These are phyloP conservation scores for Gonioctena quinquepunctata DNA, from an alignment of 1,140 invertebrate species.

Conservation along the genomic window DNA sequence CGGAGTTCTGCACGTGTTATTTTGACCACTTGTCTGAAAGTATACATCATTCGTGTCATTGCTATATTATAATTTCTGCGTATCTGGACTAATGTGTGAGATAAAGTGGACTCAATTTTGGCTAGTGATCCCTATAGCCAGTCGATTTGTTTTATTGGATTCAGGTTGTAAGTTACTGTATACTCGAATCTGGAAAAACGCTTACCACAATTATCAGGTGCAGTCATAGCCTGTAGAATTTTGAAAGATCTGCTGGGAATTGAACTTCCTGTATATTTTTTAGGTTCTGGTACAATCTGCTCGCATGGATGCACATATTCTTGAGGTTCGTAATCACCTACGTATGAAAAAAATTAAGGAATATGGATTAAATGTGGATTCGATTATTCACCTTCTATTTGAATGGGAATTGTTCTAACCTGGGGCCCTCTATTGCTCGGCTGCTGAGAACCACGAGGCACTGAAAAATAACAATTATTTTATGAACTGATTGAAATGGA, in stretches of 20 bases:
- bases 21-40: no score
- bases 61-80: no score
- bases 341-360: slow-evolving; percentile 3
- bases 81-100: no score
- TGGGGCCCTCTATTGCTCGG: slow-evolving; percentile 18
- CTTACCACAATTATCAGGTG: slow-evolving; percentile 53
- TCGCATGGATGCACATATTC: slow-evolving; percentile 68
- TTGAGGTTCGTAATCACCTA: slow-evolving; percentile 56
- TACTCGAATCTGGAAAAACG: neutral
- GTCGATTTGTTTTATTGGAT: no score
- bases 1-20: no score
- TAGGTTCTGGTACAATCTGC: slow-evolving; percentile 70
- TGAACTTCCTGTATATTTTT: slow-evolving; percentile 79
- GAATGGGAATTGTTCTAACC: slow-evolving; percentile 48
- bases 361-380: neutral
- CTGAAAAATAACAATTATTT: slow-evolving; percentile 22
- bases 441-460: slow-evolving; percentile 22
- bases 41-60: no score
- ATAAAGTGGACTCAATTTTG: no score
- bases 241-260: slow-evolving; percentile 86
- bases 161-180: neutral
- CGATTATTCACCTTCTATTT: slow-evolving; percentile 45
- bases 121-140: no score
- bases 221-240: slow-evolving; percentile 82
- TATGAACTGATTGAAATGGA: no score